These are phyloP conservation scores for Atherix ibis DNA, from an alignment of 2,888 invertebrate genomes.

Conservation along the genomic window DNA sequence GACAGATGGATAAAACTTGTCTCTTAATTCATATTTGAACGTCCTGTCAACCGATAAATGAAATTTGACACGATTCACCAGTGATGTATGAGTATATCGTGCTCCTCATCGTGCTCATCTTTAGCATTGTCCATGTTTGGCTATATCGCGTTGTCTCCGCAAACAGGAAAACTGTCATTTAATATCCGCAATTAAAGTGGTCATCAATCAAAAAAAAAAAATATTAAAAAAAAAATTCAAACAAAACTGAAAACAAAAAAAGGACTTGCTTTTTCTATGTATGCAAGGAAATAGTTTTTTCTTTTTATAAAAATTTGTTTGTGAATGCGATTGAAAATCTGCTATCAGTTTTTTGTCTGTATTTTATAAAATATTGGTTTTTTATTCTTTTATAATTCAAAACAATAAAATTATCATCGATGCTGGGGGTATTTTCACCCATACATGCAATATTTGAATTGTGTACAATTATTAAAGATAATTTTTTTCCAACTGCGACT, in stretches of 20 bases:
- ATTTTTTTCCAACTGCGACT: too few species aligned
- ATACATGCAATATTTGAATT: too few species aligned
- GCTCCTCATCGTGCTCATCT: conserved; percentile 3
- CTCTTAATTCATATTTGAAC: too few species aligned
- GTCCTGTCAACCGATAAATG: too few species aligned
- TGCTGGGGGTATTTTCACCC: too few species aligned
- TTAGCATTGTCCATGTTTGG: conserved; percentile 2
- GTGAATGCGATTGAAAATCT: not conserved
- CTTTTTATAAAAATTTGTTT: not conserved
- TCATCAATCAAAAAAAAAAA: conserved; percentile 29
- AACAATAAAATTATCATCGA: too few species aligned
- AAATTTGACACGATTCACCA: conserved; percentile 11
- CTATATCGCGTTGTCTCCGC: conserved; percentile 6
- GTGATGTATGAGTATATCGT: conserved; percentile 12
- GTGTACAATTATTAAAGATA: too few species aligned
- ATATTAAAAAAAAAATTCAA: too few species aligned
- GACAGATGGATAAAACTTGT: too few species aligned
- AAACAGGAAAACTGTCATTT: conserved; percentile 25
- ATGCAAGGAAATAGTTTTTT: conserved; percentile 1
- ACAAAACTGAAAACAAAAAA: not conserved
- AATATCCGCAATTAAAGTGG: conserved; percentile 34
- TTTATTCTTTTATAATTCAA: too few species aligned
- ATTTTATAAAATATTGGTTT: too few species aligned
- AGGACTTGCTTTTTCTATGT: not conserved
- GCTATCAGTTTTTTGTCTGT: too few species aligned